Percentiles rank a stretch among this genome's conserved stretches.
Evolutionary conservation across 2,888 invertebrate genomes (phyloP).

Genomic region (Dryobotodes eremita): DNA sequence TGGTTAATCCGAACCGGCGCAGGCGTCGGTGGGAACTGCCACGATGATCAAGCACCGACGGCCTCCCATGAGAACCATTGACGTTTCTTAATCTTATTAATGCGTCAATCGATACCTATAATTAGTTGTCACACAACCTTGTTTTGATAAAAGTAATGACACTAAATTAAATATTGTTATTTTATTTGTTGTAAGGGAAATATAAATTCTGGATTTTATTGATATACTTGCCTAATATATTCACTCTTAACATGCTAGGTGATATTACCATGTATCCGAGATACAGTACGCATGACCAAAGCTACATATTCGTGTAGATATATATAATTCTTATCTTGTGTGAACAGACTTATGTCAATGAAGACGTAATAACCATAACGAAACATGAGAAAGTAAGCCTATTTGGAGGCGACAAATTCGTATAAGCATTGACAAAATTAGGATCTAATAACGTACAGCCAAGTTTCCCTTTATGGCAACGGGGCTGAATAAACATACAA

Average conservation of each 20-base stretch:
- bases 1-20: constrained; percentile 82
- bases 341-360: constrained; percentile 77
- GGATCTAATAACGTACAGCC: constrained; percentile 80
- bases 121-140: constrained; percentile 35
- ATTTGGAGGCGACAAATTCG: constrained; percentile 79
- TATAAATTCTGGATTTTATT: constrained; percentile 36
- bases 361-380: constrained; percentile 77
- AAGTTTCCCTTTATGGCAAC: constrained; percentile 83
- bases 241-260: constrained; percentile 1
- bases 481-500: constrained; percentile 84
- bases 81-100: constrained; percentile 63
- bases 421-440: constrained; percentile 82
- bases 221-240: constrained; percentile 14
- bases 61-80: constrained; percentile 67
- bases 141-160: constrained; percentile 30
- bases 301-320: constrained; percentile 23
- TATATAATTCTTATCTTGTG: constrained; percentile 61
- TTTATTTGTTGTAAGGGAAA: constrained; percentile 12
- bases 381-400: constrained; percentile 80
- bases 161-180: constrained; percentile 30
- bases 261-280: not conserved
- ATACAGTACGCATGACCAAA: constrained; percentile 17
- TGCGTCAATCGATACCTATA: constrained; percentile 39
- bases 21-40: constrained; percentile 79
- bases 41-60: constrained; percentile 72